Evolutionary conservation across 1,140 invertebrate species (phyloP).

Genomic region (Archegozetes longisetosus): DNA sequence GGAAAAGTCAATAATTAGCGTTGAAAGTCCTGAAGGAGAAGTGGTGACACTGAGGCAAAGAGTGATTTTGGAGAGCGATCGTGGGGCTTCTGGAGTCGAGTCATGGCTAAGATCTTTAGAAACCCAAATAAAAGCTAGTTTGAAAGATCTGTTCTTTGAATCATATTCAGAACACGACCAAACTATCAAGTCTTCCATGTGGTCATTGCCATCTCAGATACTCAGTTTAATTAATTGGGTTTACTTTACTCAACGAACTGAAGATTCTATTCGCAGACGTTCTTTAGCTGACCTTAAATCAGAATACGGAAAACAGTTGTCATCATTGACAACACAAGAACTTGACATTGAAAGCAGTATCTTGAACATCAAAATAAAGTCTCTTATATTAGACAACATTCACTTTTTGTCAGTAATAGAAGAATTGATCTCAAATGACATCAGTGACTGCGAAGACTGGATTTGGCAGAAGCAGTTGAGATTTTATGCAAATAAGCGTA

Average conservation of each 20-base stretch:
- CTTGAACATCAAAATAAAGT: slow-evolving; percentile 47
- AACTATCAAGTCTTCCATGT: slow-evolving; percentile 55
- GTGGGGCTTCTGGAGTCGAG: slow-evolving; percentile 31
- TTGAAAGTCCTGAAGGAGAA: slow-evolving; percentile 69
- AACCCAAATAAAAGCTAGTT: slow-evolving; percentile 60
- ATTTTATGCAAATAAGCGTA: slow-evolving; percentile 38
- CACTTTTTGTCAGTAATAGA: slow-evolving; percentile 71
- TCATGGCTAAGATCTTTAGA: slow-evolving; percentile 65
- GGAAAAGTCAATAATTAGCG: slow-evolving; percentile 47
- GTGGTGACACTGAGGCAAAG: slow-evolving; percentile 52
- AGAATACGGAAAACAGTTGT: slow-evolving; percentile 13
- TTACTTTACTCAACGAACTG: slow-evolving; percentile 60
- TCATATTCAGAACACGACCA: slow-evolving; percentile 32
- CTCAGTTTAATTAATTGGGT: slow-evolving; percentile 49
- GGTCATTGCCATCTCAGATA: slow-evolving; percentile 38
- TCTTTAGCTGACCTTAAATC: slow-evolving; percentile 33
- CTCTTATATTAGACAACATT: slow-evolving; percentile 81
- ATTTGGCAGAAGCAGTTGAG: slow-evolving; percentile 88
- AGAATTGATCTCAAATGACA: slow-evolving; percentile 48
- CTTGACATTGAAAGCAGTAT: slow-evolving; percentile 26
- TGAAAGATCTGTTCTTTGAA: slow-evolving; percentile 38
- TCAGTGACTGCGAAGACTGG: slow-evolving; percentile 56
- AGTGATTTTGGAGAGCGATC: slow-evolving; percentile 35
- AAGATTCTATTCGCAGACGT: slow-evolving; percentile 53
- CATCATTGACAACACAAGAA: slow-evolving; percentile 12